These are phyloP conservation scores for Alsophila aescularia DNA, from an alignment of 2,888 invertebrate species.

Conservation along the genomic window DNA sequence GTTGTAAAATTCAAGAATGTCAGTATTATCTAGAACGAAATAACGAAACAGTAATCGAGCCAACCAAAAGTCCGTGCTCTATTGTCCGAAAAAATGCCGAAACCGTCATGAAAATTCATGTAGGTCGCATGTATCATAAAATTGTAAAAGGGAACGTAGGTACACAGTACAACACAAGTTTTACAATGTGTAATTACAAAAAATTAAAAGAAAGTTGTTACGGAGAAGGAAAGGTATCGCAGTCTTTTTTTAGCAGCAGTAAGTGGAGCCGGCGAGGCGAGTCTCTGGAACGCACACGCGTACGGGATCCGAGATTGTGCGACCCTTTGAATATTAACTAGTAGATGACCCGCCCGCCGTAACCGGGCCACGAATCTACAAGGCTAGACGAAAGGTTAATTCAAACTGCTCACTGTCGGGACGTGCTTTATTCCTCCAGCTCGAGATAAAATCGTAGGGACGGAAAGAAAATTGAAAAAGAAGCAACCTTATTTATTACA, in stretches of 20 bases:
- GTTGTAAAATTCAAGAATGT: conserved; percentile 42
- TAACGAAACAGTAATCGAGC: conserved; percentile 46
- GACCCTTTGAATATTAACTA: conserved; percentile 82
- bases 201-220: conserved; percentile 50
- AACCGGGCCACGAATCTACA: conserved; percentile 69
- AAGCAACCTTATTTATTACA: conserved; percentile 35
- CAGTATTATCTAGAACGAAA: conserved; percentile 42
- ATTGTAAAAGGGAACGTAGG: conserved; percentile 8
- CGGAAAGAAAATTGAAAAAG: conserved; percentile 48
- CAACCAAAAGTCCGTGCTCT: conserved; percentile 37
- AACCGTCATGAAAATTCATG: conserved; percentile 42
- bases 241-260: conserved; percentile 48
- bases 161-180: conserved; percentile 4
- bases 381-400: conserved; percentile 68
- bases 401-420: conserved; percentile 60
- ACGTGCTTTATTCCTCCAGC: conserved; percentile 55
- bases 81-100: conserved; percentile 45
- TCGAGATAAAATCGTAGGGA: conserved; percentile 46
- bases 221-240: conserved; percentile 58
- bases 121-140: conserved; percentile 24
- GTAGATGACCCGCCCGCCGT: conserved; percentile 73
- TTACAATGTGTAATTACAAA: conserved; percentile 30
- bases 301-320: conserved; percentile 74
- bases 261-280: conserved; percentile 38
- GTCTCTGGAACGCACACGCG: conserved; percentile 64